Percentiles rank a stretch among this genome's conserved stretches.
Evolutionary conservation across 2,888 invertebrate genomes (phyloP).

Genomic region (Melanchra persicariae): DNA sequence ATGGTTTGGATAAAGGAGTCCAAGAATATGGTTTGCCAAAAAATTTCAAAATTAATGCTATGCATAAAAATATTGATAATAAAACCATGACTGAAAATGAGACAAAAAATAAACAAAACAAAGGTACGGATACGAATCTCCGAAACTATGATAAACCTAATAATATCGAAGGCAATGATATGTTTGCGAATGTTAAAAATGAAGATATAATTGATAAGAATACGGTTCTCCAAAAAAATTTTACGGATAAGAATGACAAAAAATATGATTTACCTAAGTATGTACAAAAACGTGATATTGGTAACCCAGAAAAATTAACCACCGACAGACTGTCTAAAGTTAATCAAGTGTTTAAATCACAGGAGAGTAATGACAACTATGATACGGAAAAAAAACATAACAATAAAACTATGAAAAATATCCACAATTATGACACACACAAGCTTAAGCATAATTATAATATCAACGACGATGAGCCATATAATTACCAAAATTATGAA

Average conservation of each 20-base stretch:
- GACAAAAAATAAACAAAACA: too few species aligned
- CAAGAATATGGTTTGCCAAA: not conserved
- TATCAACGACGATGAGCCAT: not conserved
- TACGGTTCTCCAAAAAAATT: not conserved
- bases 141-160: not conserved
- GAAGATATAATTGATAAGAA: too few species aligned
- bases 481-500: not conserved
- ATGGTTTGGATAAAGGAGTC: not conserved
- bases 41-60: not conserved
- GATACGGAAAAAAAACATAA: not conserved
- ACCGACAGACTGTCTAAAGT: not conserved
- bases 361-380: not conserved
- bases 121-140: too few species aligned
- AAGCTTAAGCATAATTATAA: not conserved
- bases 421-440: not conserved
- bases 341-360: not conserved
- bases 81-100: not conserved
- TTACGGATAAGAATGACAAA: not conserved
- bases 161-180: too few species aligned
- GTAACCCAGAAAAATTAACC: not conserved
- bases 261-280: conserved; percentile 3
- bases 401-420: not conserved
- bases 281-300: conserved; percentile 25
- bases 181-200: too few species aligned
- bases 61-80: not conserved